Percentiles rank a stretch among this genome's conserved stretches.
Conservation (phyloP, 2,888 invertebrate species). For the Cabera pusaria region DNA sequence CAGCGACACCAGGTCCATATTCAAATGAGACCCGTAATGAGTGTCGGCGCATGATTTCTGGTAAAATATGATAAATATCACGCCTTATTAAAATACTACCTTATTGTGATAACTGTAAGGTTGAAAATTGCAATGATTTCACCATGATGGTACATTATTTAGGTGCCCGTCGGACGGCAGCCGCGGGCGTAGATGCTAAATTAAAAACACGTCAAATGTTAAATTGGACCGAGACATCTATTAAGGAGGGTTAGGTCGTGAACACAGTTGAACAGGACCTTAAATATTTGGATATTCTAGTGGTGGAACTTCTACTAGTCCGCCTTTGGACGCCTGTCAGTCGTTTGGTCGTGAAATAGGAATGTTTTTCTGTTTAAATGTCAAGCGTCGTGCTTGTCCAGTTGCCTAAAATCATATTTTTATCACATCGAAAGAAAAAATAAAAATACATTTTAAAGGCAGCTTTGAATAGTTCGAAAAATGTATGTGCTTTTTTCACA, state of each 20-base stretch:
- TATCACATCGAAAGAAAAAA: too few species aligned
- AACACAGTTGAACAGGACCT: conserved; percentile 37
- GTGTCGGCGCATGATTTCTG: conserved; percentile 70
- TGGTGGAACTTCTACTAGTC: too few species aligned
- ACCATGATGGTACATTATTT: conserved; percentile 53
- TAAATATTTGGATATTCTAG: too few species aligned
- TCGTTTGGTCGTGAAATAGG: too few species aligned
- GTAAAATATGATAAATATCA: conserved; percentile 56
- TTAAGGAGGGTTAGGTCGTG: conserved; percentile 63
- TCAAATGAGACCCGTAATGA: conserved; percentile 76
- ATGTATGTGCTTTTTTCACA: too few species aligned
- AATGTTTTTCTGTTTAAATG: too few species aligned
- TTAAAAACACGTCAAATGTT: conserved; percentile 83
- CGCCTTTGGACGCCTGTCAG: too few species aligned
- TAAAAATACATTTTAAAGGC: too few species aligned
- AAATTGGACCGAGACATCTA: conserved; percentile 83
- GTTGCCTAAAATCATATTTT: too few species aligned
- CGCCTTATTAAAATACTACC: neutral
- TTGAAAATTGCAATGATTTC: neutral
- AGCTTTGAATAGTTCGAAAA: too few species aligned
- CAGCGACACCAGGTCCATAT: conserved; percentile 39
- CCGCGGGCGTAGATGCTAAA: conserved; percentile 79
- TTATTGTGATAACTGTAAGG: neutral
- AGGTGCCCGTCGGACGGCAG: conserved; percentile 67
- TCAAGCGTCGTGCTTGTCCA: too few species aligned